Conservation (phyloP, 2,888 invertebrate species). For the Rhagonycha fulva region DNA sequence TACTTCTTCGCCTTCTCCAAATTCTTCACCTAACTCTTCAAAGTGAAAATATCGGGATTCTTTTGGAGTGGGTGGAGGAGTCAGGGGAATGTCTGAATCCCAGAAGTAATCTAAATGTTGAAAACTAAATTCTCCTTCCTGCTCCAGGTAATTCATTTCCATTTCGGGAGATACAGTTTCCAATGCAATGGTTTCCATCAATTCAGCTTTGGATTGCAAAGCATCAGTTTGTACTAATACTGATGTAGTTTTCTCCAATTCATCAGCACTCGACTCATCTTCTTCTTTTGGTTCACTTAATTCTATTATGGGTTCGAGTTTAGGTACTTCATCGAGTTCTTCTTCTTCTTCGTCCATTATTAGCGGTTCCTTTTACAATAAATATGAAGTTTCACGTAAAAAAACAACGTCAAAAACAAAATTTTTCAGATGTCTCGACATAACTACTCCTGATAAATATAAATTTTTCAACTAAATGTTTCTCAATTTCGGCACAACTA, state of each 20-base stretch:
- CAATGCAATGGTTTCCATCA: background rate
- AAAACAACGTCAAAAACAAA: background rate
- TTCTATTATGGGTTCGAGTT: background rate
- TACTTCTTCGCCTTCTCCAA: background rate
- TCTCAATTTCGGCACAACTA: too few species aligned
- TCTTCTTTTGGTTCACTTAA: background rate
- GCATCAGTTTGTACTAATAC: background rate
- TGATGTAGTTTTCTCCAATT: background rate
- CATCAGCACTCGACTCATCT: background rate
- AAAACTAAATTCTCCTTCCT: background rate
- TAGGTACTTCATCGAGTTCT: background rate
- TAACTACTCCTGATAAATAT: background rate
- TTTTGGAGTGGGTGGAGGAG: background rate
- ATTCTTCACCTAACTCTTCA: background rate
- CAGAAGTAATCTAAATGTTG: background rate
- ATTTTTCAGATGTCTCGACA: background rate
- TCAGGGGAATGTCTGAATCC: background rate
- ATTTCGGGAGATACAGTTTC: background rate
- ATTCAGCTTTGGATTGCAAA: background rate
- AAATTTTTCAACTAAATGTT: background rate
- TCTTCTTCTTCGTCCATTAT: background rate
- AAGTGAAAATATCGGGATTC: background rate
- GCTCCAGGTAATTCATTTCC: background rate
- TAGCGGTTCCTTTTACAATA: background rate
- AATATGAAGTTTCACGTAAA: background rate